phyloP scores from a whole-genome alignment of 2,113 vertebrate species.

The Nibea coibor region DNA sequence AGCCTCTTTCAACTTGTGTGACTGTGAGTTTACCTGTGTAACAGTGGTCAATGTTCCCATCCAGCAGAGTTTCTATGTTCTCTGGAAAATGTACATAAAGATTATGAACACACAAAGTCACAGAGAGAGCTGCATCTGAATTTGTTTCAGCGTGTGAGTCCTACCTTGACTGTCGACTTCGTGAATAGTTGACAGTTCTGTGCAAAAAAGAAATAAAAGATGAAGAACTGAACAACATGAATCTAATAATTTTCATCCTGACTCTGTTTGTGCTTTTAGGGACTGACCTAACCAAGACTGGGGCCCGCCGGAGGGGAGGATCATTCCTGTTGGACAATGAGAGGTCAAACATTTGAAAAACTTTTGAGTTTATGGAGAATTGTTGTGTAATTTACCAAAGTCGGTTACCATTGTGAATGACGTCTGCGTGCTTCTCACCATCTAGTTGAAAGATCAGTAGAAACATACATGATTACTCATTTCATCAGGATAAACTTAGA shows the following conservation, averaged over 20 bases:
- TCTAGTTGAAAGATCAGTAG: slow-evolving; percentile 29
- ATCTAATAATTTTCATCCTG: not conserved
- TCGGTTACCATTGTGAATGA: slow-evolving; percentile 31
- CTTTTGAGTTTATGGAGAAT: not conserved
- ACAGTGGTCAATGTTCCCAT: slow-evolving; percentile 41
- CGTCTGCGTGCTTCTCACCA: not conserved
- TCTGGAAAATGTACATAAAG: slow-evolving; percentile 47
- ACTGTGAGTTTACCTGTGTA: slow-evolving; percentile 55
- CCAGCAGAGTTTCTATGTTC: slow-evolving; percentile 51
- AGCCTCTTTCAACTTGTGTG: not conserved
- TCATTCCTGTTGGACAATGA: slow-evolving; percentile 19
- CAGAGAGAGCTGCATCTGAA: not conserved
- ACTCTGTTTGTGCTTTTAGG: not conserved
- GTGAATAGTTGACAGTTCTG: slow-evolving; percentile 75
- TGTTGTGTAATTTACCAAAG: not conserved
- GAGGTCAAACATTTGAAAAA: not conserved
- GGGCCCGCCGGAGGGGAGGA: not conserved
- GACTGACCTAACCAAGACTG: slow-evolving; percentile 55
- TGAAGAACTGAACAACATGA: not conserved
- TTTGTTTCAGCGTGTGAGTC: not conserved
- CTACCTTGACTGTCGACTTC: slow-evolving; percentile 71
- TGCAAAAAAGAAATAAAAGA: slow-evolving; percentile 2
- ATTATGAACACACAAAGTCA: slow-evolving; percentile 4
- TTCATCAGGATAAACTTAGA: not conserved
- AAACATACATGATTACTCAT: not conserved